phyloP scores from a whole-genome alignment of 2,888 invertebrate species.

The Dasypolia templi region DNA sequence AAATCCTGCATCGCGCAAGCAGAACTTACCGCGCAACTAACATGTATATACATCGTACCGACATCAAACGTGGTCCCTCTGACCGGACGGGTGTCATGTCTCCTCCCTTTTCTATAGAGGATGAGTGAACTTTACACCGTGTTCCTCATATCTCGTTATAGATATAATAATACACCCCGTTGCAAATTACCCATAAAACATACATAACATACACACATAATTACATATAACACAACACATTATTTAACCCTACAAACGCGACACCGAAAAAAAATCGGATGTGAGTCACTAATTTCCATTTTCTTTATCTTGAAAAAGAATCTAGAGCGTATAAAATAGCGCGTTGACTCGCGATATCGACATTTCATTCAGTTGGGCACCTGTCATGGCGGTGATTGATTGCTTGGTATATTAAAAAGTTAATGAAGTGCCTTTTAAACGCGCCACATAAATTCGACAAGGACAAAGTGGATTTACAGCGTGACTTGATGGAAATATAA shows the following conservation, averaged over 20 bases:
- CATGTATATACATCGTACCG: no score
- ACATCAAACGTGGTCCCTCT: no score
- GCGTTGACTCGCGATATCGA: conserved; percentile 78
- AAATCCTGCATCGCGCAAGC: no score
- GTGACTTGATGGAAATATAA: conserved; percentile 76
- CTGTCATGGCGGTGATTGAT: conserved; percentile 84
- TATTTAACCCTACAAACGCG: conserved; percentile 17
- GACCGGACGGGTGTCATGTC: no score
- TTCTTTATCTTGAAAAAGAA: conserved; percentile 68
- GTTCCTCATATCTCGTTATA: no score
- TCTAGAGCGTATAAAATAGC: conserved; percentile 67
- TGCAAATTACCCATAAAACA: neutral
- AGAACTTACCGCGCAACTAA: no score
- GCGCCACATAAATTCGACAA: conserved; percentile 72
- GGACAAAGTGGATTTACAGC: conserved; percentile 75
- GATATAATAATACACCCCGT: neutral
- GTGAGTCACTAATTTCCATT: conserved; percentile 62
- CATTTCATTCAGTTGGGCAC: conserved; percentile 77
- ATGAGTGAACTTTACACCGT: no score
- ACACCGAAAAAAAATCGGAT: conserved; percentile 10
- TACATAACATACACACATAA: neutral
- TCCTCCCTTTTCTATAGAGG: no score
- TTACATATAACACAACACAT: neutral
- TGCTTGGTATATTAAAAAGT: conserved; percentile 83
- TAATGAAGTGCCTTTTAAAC: conserved; percentile 84